A percentile compares a stretch with the other conserved stretches of the same genome.
These are phyloP conservation scores for Neuroterus valhalla DNA, from an alignment of 1,140 invertebrate genomes.

Conservation along the genomic window DNA sequence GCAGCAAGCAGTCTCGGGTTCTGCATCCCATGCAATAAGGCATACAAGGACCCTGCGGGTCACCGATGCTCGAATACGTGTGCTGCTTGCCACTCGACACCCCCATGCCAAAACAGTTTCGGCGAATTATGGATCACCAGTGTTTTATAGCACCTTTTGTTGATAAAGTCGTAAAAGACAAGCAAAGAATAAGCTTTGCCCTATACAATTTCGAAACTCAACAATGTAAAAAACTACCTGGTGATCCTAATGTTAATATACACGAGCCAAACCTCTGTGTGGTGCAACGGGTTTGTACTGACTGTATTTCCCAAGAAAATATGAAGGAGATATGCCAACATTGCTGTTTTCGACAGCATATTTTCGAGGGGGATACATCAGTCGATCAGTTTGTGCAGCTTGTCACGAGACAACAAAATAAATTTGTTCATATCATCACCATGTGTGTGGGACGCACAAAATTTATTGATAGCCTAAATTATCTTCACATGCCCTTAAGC, in stretches of 20 bases:
- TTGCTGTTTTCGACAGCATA: neutral
- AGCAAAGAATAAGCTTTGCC: too few relatives aligned
- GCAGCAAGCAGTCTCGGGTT: too few relatives aligned
- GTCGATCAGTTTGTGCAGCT: too few relatives aligned
- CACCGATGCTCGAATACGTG: too few relatives aligned
- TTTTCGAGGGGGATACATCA: neutral
- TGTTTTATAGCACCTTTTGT: neutral
- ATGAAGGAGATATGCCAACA: too few relatives aligned
- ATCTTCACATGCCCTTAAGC: slow-evolving; percentile 15
- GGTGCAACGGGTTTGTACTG: too few relatives aligned
- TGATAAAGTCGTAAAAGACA: neutral
- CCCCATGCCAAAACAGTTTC: neutral
- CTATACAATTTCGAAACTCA: too few relatives aligned
- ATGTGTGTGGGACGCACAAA: slow-evolving; percentile 4
- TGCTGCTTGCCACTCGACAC: neutral
- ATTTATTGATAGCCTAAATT: slow-evolving; percentile 43
- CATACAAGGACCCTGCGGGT: too few relatives aligned
- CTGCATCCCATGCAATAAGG: neutral
- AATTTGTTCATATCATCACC: neutral
- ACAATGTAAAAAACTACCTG: too few relatives aligned
- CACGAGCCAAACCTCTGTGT: too few relatives aligned
- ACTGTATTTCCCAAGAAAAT: too few relatives aligned
- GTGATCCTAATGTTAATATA: too few relatives aligned
- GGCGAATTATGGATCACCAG: neutral
- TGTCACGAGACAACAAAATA: neutral